These are phyloP conservation scores for Pyrocephalus nanus DNA, from an alignment of 2,797 vertebrate species.

Conservation along the genomic window DNA sequence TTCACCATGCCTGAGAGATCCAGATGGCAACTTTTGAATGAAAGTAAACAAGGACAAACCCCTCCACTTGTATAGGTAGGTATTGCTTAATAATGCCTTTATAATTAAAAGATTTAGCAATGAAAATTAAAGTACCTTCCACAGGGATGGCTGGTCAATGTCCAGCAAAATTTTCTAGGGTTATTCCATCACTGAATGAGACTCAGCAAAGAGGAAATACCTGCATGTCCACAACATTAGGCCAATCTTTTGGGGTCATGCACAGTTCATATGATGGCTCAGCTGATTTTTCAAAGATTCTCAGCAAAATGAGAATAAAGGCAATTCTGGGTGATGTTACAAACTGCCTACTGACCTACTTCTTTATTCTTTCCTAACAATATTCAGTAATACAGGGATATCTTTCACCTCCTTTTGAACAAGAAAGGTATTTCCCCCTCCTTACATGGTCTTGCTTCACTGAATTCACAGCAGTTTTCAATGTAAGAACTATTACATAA, in stretches of 20 bases:
- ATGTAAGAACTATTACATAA: neutral
- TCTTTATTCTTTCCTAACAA: neutral
- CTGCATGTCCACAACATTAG: neutral
- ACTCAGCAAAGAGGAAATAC: neutral
- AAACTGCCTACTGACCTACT: neutral
- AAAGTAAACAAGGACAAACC: neutral
- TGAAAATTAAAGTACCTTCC: neutral
- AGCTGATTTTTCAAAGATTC: neutral
- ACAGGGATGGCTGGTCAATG: rapidly evolving
- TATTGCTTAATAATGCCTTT: neutral
- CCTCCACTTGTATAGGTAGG: neutral
- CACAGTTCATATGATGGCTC: neutral
- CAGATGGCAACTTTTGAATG: neutral
- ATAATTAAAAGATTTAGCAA: neutral
- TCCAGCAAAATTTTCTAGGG: neutral
- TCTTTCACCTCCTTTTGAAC: neutral
- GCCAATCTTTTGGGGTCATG: neutral
- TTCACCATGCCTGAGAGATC: neutral
- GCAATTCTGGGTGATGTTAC: neutral
- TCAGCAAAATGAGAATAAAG: neutral
- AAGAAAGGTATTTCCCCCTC: neutral
- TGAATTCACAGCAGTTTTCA: neutral
- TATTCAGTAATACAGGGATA: neutral
- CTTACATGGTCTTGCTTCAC: neutral
- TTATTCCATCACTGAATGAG: neutral